Base-by-base conservation (phyloP, 2,888 invertebrate genomes). In the Tenthredo notha region DNA sequence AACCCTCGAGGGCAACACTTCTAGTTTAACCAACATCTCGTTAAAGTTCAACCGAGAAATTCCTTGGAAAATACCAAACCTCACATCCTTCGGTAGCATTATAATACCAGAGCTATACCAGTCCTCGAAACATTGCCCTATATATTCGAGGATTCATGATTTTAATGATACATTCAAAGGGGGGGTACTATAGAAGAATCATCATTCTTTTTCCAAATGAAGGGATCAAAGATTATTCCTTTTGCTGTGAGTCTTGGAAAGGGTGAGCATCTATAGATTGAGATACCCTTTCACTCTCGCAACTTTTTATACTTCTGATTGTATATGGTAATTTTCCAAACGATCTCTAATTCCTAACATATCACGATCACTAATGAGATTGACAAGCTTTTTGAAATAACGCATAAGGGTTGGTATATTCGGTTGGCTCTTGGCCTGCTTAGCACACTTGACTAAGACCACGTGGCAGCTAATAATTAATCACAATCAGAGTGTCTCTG, bases 401-500 rank as follows among this genome's bases (percentile, higher is more conserved):
- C 21, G 1, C 25, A 0, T 9, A 67, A 75, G 37, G n/a, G 37
- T 58, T 54, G 6, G 3, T 29, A 4, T 0, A 4, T 0, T 15
- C 54, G 9, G 54, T 54, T 21, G 25, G 37, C 37, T 37, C 7
- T 37, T 70, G 29, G 12, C 43, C 21, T 43, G 43, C 18, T 74
- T 43, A 21, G 25, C 25, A 25, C 25, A 61, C 61, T 61, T 7
- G 54, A 61, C 61, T 67, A 61, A 78, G 84, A 47, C 70, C 67
- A 72, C 37, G 82, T 61, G n/a, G 75, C n/a, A 43, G 72, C 47
- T 80, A 33, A 74, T 33, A 84, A 80, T 86, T 82, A 84, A 85
- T 86, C 85, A 87, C 80, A 80, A 86, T 80, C 85, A 67, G 72
- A 82, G 72, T 70, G 78, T 84, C 65, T 58, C 54, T 78, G 61